Evolutionary conservation across 30 jellyfish, hydroid and myxozoan species (phyloP), one percentile per base, ranked within the genome.

Genomic region (Hydractinia symbiolongicarpus): DNA sequence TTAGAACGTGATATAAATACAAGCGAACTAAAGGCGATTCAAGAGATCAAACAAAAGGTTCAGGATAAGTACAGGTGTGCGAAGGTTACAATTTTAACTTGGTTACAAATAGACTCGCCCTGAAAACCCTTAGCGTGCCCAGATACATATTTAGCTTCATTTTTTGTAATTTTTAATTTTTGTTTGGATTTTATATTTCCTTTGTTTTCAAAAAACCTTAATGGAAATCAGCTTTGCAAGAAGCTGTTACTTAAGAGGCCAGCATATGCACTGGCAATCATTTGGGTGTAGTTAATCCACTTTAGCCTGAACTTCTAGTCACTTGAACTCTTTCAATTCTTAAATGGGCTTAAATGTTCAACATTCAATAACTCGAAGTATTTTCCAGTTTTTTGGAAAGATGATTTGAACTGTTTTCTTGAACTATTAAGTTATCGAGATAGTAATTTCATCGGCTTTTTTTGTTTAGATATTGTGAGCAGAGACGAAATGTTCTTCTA

Each of bases 51-150:
- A 56, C 98, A 93, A 79, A 93, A 93, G 76, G 98, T 93, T 55
- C 98, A 93, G 79, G 98, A 93, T 73, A 93, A 93, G 81, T 93
- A 93, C 73, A 93, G 98, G 98, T 93, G 69, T 40, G 74, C 4
- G 30, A 67, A 30, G 44, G 44, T 30, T 30, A 30, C 44, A 30
- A 30, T 30, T 30, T 30, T 30, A 30, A 30, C 44, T 30, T 30
- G 44, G 2, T 30, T 30, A 30, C 44, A 30, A 30, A 30, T 30
- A 30, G 44, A 30, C 44, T 30, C 2, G 44, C 44, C 44, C 44
- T 30, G 44, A 2, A 30, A 30, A 30, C 44, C 44, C 44, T 30
- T 30, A 30, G 44, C 44, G 44, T 2, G 44, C 44, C 44, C 44
- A 30, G 44, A 30, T 30, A 30, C 44, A 1, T 30, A 30, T 30